Evolutionary conservation across 2,888 invertebrate genomes (phyloP).

Genomic region (Selenia dentaria): DNA sequence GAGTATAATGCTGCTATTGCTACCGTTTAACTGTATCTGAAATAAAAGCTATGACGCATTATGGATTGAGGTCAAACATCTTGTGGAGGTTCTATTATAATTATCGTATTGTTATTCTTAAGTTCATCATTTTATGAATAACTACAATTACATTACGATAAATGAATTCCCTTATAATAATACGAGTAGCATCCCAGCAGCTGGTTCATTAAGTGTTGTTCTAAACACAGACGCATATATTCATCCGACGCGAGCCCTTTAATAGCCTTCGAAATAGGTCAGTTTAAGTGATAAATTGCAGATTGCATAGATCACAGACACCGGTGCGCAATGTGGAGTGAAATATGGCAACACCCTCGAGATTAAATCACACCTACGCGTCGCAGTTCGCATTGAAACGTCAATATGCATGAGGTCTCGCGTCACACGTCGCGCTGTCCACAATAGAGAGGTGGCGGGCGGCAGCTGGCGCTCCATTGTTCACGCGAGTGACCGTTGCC

Average conservation of each 20-base stretch:
- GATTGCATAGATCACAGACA: constrained; percentile 1
- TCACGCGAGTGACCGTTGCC: constrained; percentile 37
- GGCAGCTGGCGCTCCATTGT: constrained; percentile 44
- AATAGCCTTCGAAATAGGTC: constrained; percentile 1
- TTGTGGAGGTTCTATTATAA: not conserved
- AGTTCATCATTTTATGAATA: too few species aligned
- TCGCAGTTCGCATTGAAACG: constrained; percentile 3
- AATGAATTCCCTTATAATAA: too few species aligned
- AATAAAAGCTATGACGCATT: not conserved
- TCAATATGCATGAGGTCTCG: constrained; percentile 6
- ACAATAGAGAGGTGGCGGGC: not conserved
- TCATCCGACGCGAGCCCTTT: too few species aligned
- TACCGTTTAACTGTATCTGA: not conserved
- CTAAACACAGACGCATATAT: too few species aligned
- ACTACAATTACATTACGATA: too few species aligned
- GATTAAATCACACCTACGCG: constrained; percentile 16
- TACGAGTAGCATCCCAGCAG: too few species aligned
- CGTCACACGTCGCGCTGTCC: constrained; percentile 2
- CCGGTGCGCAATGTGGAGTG: constrained; percentile 4
- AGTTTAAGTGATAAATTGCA: not conserved
- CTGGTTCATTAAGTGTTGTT: too few species aligned
- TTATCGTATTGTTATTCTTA: too few species aligned
- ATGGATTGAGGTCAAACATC: not conserved
- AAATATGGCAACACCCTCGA: constrained; percentile 14
- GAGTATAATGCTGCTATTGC: not conserved